These are phyloP conservation scores for Aradophagus sp. DNA, from an alignment of 1,140 invertebrate genomes.

Conservation along the genomic window DNA sequence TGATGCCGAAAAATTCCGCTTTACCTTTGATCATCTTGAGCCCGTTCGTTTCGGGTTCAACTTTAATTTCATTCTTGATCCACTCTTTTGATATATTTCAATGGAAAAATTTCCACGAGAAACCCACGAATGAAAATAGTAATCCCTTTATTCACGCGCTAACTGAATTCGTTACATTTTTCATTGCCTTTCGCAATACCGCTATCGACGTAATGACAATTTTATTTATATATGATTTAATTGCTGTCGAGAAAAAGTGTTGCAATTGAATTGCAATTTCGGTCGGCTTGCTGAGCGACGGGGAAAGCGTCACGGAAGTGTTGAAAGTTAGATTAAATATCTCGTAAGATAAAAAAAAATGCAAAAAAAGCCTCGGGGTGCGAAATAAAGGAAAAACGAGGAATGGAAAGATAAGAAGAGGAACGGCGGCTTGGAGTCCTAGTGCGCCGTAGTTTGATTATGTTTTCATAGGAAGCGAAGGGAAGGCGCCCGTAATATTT, in stretches of 20 bases:
- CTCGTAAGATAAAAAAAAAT: too few species aligned
- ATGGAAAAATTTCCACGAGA: conserved; percentile 16
- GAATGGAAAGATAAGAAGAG: conserved; percentile 13
- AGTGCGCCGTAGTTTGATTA: conserved; percentile 42
- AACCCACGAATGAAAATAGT: conserved; percentile 21
- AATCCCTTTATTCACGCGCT: conserved; percentile 19
- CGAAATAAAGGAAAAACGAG: conserved; percentile 19
- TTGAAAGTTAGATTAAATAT: too few species aligned
- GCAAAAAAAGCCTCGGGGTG: conserved; percentile 27
- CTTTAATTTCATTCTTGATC: conserved; percentile 17
- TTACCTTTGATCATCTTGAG: conserved; percentile 15
- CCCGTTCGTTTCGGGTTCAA: conserved; percentile 14
- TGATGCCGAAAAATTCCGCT: conserved; percentile 6
- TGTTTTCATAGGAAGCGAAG: conserved; percentile 37
- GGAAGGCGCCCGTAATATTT: conserved; percentile 36
- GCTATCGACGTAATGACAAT: conserved; percentile 9
- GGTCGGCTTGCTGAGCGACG: conserved; percentile 9
- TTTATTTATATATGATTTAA: conserved; percentile 43
- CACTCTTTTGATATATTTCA: conserved; percentile 16
- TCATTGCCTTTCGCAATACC: conserved; percentile 4
- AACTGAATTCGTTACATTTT: conserved; percentile 26
- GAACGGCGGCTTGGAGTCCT: conserved; percentile 7
- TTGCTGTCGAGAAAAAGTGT: conserved; percentile 23
- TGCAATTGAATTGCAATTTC: conserved; percentile 17
- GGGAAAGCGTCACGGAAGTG: too few species aligned